Base-by-base conservation (phyloP, 2,888 invertebrate species). In the Boloria euphrosyne region DNA sequence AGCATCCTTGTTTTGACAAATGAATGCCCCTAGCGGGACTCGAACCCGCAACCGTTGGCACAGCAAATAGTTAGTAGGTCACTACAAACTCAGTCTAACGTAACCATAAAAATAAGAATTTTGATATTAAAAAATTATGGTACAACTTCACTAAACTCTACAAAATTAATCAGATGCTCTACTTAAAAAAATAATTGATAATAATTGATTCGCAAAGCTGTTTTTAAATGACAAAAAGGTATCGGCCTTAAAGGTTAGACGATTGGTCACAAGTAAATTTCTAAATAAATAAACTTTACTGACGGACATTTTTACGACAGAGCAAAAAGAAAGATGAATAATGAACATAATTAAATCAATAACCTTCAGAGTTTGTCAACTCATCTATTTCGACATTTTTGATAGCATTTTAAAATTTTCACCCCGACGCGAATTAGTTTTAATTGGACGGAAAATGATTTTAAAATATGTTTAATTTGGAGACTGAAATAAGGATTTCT, bases 181-280 rank as follows among this genome's bases (percentile, higher is more conserved):
- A 57, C n/a, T 57, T 57, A 46, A 13, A 1, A 46, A n/a, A 3
- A 10, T 16, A 57, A 55, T 57, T 27, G 57, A 57, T 57, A 3
- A 10, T 16, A 57, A 55, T 57, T 27, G 57, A 57, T 57, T 57
- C 57, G 57, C 46, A n/a, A 57, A 27, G 57, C 57, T 46, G 46
- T 57, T 57, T 4, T 27, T 16, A 44, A 46, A 46, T 27, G 57
- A 44, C 27, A 57, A 57, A 57, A 46, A 46, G 46, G 22, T 1
- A 27, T 46, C 22, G 57, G 46, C 57, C 16, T n/a, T 46, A 46
- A 10, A 57, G 44, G 13, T 22, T 7, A 44, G 10, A 38, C 46
- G 44, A 57, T 57, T 57, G 16, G 46, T 46, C 46, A 46, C 57
- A 57, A 57, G 10, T 10, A 13, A 27, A 46, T 57, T 57, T 57